Evolutionary conservation across 2,797 vertebrate genomes (phyloP).

Genomic region (Ctenopoma kingsleyae): DNA sequence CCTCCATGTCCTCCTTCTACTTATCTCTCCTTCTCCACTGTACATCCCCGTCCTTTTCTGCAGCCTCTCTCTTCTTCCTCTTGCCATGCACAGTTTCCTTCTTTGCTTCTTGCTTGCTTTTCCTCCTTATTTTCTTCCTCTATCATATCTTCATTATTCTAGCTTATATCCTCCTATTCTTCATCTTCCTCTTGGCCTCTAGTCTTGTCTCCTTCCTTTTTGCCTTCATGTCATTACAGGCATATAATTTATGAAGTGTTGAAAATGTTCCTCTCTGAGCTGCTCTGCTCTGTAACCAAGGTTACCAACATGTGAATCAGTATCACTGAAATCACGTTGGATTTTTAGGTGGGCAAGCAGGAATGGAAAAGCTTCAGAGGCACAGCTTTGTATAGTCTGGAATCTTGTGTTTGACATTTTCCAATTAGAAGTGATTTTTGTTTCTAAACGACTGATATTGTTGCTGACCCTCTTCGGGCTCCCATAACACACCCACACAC

Average conservation of each 20-base stretch:
- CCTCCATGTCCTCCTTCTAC: background rate
- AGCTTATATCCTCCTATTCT: conserved; percentile 10
- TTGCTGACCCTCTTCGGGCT: conserved; percentile 53
- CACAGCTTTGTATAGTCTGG: conserved; percentile 63
- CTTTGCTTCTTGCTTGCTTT: background rate
- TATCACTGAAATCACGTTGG: conserved; percentile 53
- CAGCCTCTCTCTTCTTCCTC: background rate
- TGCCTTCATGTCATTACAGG: conserved; percentile 54
- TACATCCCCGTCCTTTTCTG: background rate
- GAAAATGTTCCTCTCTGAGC: conserved; percentile 60
- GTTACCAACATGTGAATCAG: conserved; percentile 69
- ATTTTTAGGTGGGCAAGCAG: conserved; percentile 42
- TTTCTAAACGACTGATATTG: conserved; percentile 69
- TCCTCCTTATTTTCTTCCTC: background rate
- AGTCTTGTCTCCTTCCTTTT: conserved; percentile 17
- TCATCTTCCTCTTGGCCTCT: conserved; percentile 14
- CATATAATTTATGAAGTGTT: conserved; percentile 76
- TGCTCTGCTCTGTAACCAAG: conserved; percentile 72
- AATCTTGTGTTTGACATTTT: conserved; percentile 62
- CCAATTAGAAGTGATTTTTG: conserved; percentile 65
- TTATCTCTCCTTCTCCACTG: background rate
- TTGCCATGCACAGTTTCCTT: background rate
- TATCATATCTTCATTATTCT: background rate
- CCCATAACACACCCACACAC: conserved; percentile 44
- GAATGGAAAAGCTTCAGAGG: conserved; percentile 43